Base-by-base conservation (phyloP, 2,888 invertebrate species). In the Pseudanteris insignis region DNA sequence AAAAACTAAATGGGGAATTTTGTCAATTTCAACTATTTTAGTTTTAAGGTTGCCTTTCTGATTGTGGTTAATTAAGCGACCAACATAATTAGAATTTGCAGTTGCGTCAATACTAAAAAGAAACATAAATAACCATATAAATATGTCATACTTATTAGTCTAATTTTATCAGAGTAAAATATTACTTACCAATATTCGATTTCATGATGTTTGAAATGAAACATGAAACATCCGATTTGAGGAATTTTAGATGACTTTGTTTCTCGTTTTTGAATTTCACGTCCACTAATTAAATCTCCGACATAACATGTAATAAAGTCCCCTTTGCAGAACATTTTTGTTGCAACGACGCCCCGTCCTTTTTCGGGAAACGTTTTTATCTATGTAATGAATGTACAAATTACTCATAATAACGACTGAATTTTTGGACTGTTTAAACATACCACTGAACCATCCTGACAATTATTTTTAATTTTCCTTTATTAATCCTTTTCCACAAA, bases 101-200 rank as follows among this genome's bases (percentile, higher is more conserved):
- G 43, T 43, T 13, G 43, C 21, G 9, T 43, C 43, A 11, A 43
- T 25, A 18, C 43, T 43, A n/a, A 11, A 36, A 36, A 5, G 3
- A 21, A 5, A 21, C 7, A 21, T 5, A 21, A 21, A 21, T 21
- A 21, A n/a, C n/a, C n/a, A n/a, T n/a, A n/a, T n/a, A n/a, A n/a
- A n/a, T n/a, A n/a, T n/a, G n/a, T n/a, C n/a, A n/a, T n/a, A n/a
- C n/a, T n/a, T n/a, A n/a, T n/a, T n/a, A n/a, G n/a, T n/a, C 21
- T 21, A 7, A 21, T 21, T 21, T 12, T 24, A n/a, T n/a, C n/a
- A n/a, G n/a, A n/a, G n/a, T 14, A 3, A 12, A 36, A 2, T 24
- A 24, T 18, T 8, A 13, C 1, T 10, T 33, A 33, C 33, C 33
- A 33, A 33, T 18, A 18, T 2, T 33, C 9, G 1, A 9, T 15